Base-by-base conservation (phyloP, 2,888 invertebrate genomes). In the Macaria liturata region DNA sequence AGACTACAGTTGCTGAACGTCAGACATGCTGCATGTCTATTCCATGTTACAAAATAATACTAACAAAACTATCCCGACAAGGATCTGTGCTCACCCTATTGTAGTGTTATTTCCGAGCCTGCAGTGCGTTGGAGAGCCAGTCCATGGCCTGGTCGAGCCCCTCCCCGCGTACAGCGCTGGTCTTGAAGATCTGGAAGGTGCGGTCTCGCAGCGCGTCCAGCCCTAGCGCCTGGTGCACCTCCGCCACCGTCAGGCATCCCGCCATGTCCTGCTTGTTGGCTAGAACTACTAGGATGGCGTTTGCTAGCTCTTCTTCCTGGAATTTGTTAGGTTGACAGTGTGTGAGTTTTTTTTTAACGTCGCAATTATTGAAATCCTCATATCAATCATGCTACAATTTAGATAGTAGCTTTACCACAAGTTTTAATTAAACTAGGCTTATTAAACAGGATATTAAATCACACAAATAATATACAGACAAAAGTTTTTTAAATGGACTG, bases 231-330 rank as follows among this genome's bases (percentile, higher is more conserved):
- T 98, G 98, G 83, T 99, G 98, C 20, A 99, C 97, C 87, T 99
- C 99, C 0, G 98, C 97, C 1, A 98, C 97, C 32, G 97, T 97
- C 93, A 99, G 95, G 80, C 99, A 98, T 7, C 99, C 99, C 43
- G 98, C 97, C 95, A 99, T 98, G 82, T 99, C 99, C 90, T 99
- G 99, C 93, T 99, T 99, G 88, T 99, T 99, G 49, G 99, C 99
- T 80, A 99, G 92, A 47, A 99, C 98, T 54, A 99, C 98, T 63
- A 99, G 93, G 75, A 99, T 96, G 56, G 99, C 98, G 74, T 97
- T 98, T 72, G 97, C 96, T 81, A 99, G 92, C 85, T 99, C 99
- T 82, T 99, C 99, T 88, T 99, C 99, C 97, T 98, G 81, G 3
- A 80, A 74, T 39, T 45, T 6, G 4, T 37, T 37, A 37, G 1